These are phyloP conservation scores for Sparus aurata DNA, from an alignment of 2,797 vertebrate species.

Conservation along the genomic window DNA sequence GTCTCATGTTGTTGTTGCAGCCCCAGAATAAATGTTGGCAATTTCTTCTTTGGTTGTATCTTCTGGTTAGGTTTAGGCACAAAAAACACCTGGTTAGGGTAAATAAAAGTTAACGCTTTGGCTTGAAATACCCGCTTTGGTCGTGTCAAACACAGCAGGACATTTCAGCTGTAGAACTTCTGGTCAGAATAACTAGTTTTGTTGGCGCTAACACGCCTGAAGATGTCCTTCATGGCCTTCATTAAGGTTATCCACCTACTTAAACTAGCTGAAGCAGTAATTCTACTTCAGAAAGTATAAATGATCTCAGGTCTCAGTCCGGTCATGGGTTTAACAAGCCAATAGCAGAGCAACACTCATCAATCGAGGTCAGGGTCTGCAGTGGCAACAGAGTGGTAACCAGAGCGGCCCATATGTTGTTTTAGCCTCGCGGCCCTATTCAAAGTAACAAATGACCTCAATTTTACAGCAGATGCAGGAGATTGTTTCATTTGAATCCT, in stretches of 20 bases:
- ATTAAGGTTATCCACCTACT: neutral
- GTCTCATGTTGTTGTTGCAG: neutral
- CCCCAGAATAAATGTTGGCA: too few relatives aligned
- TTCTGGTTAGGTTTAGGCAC: too few relatives aligned
- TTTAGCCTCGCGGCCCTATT: conserved; percentile 58
- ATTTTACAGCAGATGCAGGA: conserved; percentile 58
- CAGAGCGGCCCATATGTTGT: conserved; percentile 61
- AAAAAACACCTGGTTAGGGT: too few relatives aligned
- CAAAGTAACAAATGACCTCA: conserved; percentile 70
- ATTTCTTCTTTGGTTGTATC: too few relatives aligned
- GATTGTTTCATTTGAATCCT: conserved; percentile 63
- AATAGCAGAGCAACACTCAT: conserved; percentile 4
- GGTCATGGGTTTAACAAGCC: neutral
- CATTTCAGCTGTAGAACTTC: too few relatives aligned
- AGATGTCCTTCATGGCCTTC: neutral
- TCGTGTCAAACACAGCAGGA: too few relatives aligned
- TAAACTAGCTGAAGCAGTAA: neutral
- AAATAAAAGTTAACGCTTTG: too few relatives aligned
- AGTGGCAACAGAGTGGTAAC: conserved; percentile 34
- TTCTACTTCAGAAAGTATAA: too few relatives aligned
- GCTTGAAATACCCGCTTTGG: too few relatives aligned
- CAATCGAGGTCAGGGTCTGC: conserved; percentile 28
- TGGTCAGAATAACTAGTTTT: too few relatives aligned
- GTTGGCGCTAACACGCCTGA: too few relatives aligned
- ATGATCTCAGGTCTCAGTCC: neutral